phyloP scores from a whole-genome alignment of 2,113 vertebrate species.

The Malurus elegans region DNA sequence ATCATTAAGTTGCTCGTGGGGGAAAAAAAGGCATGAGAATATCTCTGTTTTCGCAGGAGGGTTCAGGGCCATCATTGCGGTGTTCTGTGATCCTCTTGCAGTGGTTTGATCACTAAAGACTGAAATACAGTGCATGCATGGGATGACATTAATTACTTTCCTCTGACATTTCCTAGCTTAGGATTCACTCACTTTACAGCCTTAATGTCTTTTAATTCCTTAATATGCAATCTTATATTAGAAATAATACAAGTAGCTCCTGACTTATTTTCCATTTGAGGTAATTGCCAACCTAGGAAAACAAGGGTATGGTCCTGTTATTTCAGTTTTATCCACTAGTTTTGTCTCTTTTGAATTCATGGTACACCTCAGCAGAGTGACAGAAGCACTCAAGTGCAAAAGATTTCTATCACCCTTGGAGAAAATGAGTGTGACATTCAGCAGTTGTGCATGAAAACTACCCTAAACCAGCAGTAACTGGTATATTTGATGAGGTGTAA shows the following conservation, averaged over 20 bases:
- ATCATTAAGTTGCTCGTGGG: rapidly evolving
- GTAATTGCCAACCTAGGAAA: not conserved
- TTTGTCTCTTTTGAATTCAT: slow-evolving; percentile 24
- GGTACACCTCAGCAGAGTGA: not conserved
- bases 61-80: not conserved
- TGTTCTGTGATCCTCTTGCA: not conserved
- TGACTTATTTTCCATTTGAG: not conserved
- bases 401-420: not conserved
- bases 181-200: not conserved
- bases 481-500: not conserved
- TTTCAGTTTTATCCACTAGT: not conserved
- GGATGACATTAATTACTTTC: not conserved
- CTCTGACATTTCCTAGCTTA: not conserved
- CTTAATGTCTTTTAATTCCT: not conserved
- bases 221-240: not conserved
- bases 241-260: not conserved
- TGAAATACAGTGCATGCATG: not conserved
- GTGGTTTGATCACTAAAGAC: not conserved
- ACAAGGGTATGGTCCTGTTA: not conserved
- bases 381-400: slow-evolving; percentile 6
- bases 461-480: not conserved
- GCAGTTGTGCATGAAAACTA: not conserved
- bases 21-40: not conserved
- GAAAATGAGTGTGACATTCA: not conserved
- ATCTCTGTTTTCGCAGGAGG: not conserved